phyloP scores from a whole-genome alignment of 2,888 invertebrate genomes.

The Spialia ferax region DNA sequence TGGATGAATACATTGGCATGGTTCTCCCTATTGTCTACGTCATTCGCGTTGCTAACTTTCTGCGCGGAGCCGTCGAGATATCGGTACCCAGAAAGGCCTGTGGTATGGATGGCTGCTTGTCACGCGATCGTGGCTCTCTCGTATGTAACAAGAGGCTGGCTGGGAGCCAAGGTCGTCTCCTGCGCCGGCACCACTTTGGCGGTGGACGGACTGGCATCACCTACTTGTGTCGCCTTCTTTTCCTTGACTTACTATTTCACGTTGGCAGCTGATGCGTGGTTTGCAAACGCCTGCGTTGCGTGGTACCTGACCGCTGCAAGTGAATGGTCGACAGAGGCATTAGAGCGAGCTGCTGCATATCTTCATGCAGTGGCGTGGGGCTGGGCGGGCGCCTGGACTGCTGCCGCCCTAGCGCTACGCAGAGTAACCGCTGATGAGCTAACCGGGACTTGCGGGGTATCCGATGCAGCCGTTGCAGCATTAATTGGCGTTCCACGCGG shows the following conservation, averaged over 20 bases:
- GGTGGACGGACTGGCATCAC: slow-evolving; percentile 80
- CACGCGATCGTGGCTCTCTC: slow-evolving; percentile 93
- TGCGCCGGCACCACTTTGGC: slow-evolving; percentile 74
- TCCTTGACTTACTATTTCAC: slow-evolving; percentile 92
- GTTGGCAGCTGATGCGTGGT: slow-evolving; percentile 94
- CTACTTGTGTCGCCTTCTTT: slow-evolving; percentile 91
- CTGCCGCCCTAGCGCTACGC: slow-evolving; percentile 92
- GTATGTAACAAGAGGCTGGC: slow-evolving; percentile 89
- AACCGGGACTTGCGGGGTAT: slow-evolving; percentile 94
- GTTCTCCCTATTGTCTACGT: slow-evolving; percentile 92
- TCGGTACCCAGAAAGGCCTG: slow-evolving; percentile 96
- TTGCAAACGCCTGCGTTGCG: slow-evolving; percentile 94
- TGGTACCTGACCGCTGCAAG: slow-evolving; percentile 97
- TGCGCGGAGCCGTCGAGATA: slow-evolving; percentile 96
- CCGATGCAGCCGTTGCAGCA: slow-evolving; percentile 86
- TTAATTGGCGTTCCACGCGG: slow-evolving; percentile 88
- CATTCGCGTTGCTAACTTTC: slow-evolving; percentile 95
- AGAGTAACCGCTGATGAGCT: slow-evolving; percentile 93
- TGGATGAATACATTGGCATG: slow-evolving; percentile 93
- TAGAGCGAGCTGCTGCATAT: slow-evolving; percentile 94
- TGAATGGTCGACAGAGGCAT: slow-evolving; percentile 97
- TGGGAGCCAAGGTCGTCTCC: slow-evolving; percentile 74
- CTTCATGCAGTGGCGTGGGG: slow-evolving; percentile 96
- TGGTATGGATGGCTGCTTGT: slow-evolving; percentile 95
- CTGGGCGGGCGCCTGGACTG: slow-evolving; percentile 94